A percentile compares a stretch with the other conserved stretches of the same genome.
phyloP scores from a whole-genome alignment of 2,888 invertebrate genomes.

The Asteroscopus sphinx region DNA sequence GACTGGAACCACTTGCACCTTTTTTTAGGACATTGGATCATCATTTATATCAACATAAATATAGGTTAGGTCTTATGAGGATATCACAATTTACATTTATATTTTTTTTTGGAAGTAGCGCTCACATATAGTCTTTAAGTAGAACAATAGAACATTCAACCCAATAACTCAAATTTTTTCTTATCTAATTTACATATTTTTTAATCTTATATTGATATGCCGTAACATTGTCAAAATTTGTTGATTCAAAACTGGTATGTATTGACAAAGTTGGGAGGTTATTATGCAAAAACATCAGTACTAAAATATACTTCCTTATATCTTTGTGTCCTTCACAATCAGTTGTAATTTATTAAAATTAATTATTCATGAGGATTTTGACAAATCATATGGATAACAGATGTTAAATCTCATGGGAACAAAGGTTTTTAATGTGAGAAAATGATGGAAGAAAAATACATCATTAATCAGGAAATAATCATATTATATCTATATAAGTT shows the following conservation, averaged over 20 bases:
- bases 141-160: constrained; percentile 7
- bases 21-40: too few relatives aligned
- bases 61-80: neutral
- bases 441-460: constrained; percentile 3
- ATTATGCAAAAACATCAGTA: constrained; percentile 46
- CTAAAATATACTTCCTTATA: constrained; percentile 40
- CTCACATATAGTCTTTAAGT: neutral
- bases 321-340: constrained; percentile 43
- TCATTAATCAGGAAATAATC: too few relatives aligned
- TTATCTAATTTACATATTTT: constrained; percentile 8
- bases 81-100: too few relatives aligned
- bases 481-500: neutral
- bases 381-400: constrained; percentile 7
- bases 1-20: too few relatives aligned
- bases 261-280: constrained; percentile 41
- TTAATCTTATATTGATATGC: constrained; percentile 1
- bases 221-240: constrained; percentile 15
- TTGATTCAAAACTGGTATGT: constrained; percentile 36
- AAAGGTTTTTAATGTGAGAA: constrained; percentile 4
- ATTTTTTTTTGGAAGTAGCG: neutral
- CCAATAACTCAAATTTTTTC: neutral
- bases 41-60: too few relatives aligned
- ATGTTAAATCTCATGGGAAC: constrained; percentile 14
- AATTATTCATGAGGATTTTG: constrained; percentile 19
- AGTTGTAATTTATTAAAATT: constrained; percentile 1